phyloP scores from a whole-genome alignment of 2,113 vertebrate genomes.

The Calyptomena viridis region DNA sequence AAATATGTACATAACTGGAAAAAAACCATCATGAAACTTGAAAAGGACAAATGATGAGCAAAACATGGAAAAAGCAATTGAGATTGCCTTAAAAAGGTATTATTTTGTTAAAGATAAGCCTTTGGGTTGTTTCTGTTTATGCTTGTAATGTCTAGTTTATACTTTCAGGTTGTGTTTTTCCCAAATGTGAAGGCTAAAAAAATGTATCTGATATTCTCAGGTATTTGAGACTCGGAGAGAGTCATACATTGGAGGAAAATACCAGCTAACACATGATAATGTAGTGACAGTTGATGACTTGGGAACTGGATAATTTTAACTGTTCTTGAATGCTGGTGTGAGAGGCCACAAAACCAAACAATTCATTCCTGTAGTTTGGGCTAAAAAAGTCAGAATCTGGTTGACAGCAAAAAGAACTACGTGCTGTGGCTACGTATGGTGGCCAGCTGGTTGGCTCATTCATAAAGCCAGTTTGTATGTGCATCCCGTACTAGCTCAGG shows the following conservation, averaged over 20 bases:
- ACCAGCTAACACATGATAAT: not conserved
- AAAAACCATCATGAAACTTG: not conserved
- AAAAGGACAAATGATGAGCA: not conserved
- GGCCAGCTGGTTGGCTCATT: not conserved
- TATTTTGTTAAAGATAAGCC: not conserved
- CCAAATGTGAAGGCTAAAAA: not conserved
- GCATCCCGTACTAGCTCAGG: not conserved
- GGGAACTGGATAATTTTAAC: not conserved
- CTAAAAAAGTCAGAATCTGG: not conserved
- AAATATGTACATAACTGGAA: not conserved
- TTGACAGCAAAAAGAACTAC: not conserved
- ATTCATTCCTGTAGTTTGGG: not conserved
- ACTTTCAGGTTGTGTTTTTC: not conserved
- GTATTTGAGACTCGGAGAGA: not conserved
- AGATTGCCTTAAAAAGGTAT: not conserved
- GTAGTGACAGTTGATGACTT: not conserved
- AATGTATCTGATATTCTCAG: not conserved
- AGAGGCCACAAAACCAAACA: not conserved
- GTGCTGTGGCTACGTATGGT: not conserved
- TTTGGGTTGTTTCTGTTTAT: not conserved
- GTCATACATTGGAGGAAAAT: not conserved
- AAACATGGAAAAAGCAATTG: not conserved
- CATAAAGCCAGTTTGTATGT: not conserved
- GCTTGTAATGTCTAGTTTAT: not conserved
- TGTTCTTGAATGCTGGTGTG: not conserved